Base-by-base conservation (phyloP, 53 echinoderm and acorn worm species). In the Antedon mediterranea region DNA sequence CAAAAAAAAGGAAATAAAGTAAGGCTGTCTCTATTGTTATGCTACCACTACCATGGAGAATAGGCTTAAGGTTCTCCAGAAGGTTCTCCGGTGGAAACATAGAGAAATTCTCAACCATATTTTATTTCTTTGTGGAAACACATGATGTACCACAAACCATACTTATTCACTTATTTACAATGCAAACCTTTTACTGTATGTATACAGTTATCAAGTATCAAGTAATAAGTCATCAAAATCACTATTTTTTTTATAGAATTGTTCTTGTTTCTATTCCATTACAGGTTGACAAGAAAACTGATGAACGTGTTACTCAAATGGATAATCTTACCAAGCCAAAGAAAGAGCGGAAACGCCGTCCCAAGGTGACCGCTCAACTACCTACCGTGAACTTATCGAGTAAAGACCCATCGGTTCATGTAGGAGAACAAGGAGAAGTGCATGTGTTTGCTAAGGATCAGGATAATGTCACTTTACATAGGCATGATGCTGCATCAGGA, bases 381-480 rank as follows among this genome's bases (percentile, higher is more conserved):
- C 94, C 95, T 30, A 85, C 81, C 70, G 89, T 95, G 9, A 89
- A 89, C 13, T 73, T 95, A 77, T 85, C 84, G 81, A 76, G 76
- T 28, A 83, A 83, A 34, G 87, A 89, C 71, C 82, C 87, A 34
- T 89, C 95, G 14, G 77, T 95, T 81, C 75, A 89, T 72, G 85
- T 89, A 31, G 95, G 95, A 27, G 79, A 79, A 0, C 84, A 83
- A 72, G 95, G 95, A 14, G 95, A 95, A 76, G 95, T 95, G 27
- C 95, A 95, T 42, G 87, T 95, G 74, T 95, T 91, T 84, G 95
- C 95, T 31, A 83, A 87, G 34, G 84, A 83, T 28, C 89, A 95
- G 31, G 89, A 95, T 78, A 89, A 95, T 80, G 87, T 95, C 76
- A 94, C 95, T 3, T 72, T 95, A 30, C 95, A 95, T 78, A 74